Conservation (phyloP, 1,140 invertebrate species). For the Sweltsa coloradensis region DNA sequence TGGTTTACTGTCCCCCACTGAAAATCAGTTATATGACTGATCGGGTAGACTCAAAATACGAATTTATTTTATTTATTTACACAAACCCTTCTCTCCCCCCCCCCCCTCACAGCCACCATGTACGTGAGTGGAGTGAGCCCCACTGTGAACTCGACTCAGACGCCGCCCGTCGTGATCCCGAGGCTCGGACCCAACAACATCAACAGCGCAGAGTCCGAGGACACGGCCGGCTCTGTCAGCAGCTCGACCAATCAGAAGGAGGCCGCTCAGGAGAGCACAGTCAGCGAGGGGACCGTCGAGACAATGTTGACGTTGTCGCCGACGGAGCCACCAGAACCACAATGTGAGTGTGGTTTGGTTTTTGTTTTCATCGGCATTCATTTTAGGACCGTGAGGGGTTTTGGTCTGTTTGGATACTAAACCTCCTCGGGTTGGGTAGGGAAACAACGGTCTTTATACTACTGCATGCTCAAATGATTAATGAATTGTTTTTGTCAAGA, state of each 20-base stretch:
- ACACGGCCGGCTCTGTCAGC: constrained; percentile 3
- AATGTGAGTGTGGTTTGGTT: constrained; percentile 15
- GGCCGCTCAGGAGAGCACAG: constrained; percentile 21
- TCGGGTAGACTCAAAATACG: too few relatives aligned
- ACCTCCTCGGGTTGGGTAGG: too few relatives aligned
- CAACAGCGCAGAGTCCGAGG: background rate
- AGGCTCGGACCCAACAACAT: background rate
- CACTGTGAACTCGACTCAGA: constrained; percentile 34
- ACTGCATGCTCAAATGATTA: too few relatives aligned
- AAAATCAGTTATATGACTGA: too few relatives aligned
- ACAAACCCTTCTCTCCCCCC: background rate
- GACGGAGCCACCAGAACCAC: constrained; percentile 21
- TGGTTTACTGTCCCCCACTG: too few relatives aligned
- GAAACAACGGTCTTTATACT: too few relatives aligned
- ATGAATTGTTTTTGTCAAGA: too few relatives aligned
- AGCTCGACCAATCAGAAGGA: constrained; percentile 13
- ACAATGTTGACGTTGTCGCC: constrained; percentile 32
- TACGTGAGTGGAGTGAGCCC: constrained; percentile 38
- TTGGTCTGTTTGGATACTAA: too few relatives aligned
- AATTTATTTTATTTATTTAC: background rate
- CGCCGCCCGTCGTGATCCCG: background rate
- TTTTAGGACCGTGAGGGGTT: too few relatives aligned
- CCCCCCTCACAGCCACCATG: constrained; percentile 32
- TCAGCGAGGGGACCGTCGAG: constrained; percentile 32
- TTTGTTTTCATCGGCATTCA: too few relatives aligned